Percentiles rank a stretch among this genome's conserved stretches.
Conservation (phyloP, 2,797 vertebrate genomes). For the Paratrypauchen microcephalus region DNA sequence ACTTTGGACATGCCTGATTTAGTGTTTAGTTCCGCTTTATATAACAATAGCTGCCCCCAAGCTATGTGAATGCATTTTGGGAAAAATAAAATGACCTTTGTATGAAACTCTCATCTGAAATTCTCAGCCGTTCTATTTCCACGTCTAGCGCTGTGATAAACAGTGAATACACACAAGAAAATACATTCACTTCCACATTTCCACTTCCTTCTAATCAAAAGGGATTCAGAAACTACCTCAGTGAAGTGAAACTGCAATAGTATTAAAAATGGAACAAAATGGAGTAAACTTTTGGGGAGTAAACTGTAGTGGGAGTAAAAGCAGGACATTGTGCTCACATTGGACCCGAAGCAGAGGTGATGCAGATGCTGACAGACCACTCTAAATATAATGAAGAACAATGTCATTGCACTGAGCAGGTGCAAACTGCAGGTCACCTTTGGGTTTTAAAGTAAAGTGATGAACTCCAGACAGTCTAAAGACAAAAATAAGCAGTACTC, state of each 20-base stretch:
- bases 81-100: neutral
- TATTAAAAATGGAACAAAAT: neutral
- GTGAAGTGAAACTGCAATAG: neutral
- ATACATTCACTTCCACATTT: neutral
- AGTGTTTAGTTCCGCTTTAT: too few species aligned
- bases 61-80: neutral
- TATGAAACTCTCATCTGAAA: neutral
- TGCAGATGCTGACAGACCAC: conserved; percentile 8
- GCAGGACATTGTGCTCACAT: neutral
- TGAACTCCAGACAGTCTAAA: neutral
- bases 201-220: neutral
- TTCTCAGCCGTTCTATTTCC: neutral
- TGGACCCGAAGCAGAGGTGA: neutral
- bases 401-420: neutral
- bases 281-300: neutral
- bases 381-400: conserved; percentile 12
- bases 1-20: too few species aligned
- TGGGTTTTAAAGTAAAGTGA: neutral
- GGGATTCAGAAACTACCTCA: neutral
- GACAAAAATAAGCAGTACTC: neutral
- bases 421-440: neutral
- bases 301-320: neutral
- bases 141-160: neutral
- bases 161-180: neutral
- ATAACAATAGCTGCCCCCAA: neutral